phyloP scores from a whole-genome alignment of 2,797 vertebrate genomes.

The Enteromius fasciolatus region DNA sequence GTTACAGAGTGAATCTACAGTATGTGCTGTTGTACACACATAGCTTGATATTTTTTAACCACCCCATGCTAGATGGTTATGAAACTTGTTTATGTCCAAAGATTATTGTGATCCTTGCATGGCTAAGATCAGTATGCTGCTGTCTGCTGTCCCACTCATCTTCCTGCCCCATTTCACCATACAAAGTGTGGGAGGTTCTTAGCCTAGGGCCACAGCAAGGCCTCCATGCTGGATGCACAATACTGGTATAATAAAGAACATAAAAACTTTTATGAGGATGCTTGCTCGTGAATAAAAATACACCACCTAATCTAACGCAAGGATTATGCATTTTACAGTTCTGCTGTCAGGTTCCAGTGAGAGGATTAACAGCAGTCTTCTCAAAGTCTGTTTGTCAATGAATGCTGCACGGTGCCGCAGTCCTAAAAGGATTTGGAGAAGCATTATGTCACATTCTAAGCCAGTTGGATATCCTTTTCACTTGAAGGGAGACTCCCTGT shows the following conservation, averaged over 20 bases:
- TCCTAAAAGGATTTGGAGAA: constrained; percentile 51
- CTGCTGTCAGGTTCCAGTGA: constrained; percentile 40
- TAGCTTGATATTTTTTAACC: constrained; percentile 7
- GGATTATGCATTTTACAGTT: constrained; percentile 54
- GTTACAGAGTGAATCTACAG: neutral
- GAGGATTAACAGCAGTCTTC: constrained; percentile 40
- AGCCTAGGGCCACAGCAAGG: constrained; percentile 12
- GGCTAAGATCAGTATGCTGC: constrained; percentile 38
- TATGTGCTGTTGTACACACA: neutral
- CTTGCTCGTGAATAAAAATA: constrained; percentile 53
- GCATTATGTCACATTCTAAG: constrained; percentile 49
- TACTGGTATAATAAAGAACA: constrained; percentile 60
- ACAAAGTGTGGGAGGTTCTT: constrained; percentile 49
- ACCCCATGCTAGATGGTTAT: constrained; percentile 31
- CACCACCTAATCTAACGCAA: constrained; percentile 41
- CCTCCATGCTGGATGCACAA: constrained; percentile 47
- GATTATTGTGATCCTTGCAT: constrained; percentile 25
- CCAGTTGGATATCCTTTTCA: constrained; percentile 41
- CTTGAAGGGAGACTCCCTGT: constrained; percentile 39
- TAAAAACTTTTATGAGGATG: constrained; percentile 51
- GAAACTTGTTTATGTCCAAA: constrained; percentile 40
- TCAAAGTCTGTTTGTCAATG: constrained; percentile 49
- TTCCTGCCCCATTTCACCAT: constrained; percentile 37
- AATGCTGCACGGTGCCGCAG: constrained; percentile 36
- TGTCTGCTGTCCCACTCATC: constrained; percentile 30